Evolutionary conservation across 2,113 vertebrate genomes (phyloP).

Genomic region (Tympanuchus pallidicinctus): DNA sequence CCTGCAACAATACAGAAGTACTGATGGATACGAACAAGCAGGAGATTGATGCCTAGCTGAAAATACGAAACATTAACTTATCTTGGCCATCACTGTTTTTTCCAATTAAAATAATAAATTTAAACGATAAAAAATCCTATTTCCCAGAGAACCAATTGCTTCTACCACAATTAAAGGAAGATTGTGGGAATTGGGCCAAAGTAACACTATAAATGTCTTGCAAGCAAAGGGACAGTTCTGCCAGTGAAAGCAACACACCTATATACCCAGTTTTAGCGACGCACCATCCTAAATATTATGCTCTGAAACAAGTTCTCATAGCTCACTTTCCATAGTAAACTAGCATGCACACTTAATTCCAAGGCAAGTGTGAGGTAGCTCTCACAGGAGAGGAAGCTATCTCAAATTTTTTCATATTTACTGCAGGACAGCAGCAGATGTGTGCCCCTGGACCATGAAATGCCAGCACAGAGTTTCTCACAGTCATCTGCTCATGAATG

Average conservation of each 20-base stretch:
- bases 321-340: accelerated
- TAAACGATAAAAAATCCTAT: neutral
- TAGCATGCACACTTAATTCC: neutral
- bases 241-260: neutral
- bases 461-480: neutral
- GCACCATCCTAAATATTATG: neutral
- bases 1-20: neutral
- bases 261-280: neutral
- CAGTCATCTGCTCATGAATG: neutral
- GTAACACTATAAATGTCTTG: neutral
- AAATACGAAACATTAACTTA: neutral
- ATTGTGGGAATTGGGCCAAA: neutral
- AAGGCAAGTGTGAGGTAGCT: neutral
- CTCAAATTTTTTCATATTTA: neutral
- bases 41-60: neutral
- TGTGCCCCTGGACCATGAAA: accelerated
- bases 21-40: neutral
- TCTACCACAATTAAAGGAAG: neutral
- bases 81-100: neutral
- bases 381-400: neutral
- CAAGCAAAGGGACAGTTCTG: neutral
- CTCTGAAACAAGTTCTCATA: neutral
- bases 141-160: neutral
- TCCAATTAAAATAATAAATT: conserved; percentile 25
- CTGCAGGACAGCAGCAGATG: neutral